These are phyloP conservation scores for Anarrhichthys ocellatus DNA, from an alignment of 2,113 vertebrate species.

Conservation along the genomic window DNA sequence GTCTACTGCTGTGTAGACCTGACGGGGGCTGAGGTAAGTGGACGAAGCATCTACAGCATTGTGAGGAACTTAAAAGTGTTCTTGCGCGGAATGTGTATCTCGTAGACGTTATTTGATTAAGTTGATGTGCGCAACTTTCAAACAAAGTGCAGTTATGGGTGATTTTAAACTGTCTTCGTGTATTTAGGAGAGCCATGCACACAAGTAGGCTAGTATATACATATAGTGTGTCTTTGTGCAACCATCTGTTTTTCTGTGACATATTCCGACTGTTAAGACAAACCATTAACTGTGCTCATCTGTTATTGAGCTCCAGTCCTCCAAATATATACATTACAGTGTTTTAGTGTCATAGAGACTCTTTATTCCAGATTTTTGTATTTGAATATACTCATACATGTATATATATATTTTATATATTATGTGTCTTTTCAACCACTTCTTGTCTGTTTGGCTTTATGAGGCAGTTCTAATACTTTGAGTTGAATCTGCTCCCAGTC, in stretches of 20 bases:
- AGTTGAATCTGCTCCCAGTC: constrained; percentile 19
- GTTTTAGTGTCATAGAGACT: neutral
- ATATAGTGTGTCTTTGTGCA: neutral
- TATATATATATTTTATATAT: neutral
- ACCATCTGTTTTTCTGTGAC: neutral
- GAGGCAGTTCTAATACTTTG: constrained; percentile 7
- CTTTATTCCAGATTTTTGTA: neutral
- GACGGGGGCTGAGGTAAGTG: constrained; percentile 78
- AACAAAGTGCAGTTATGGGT: neutral
- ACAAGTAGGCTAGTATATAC: neutral
- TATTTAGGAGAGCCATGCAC: neutral
- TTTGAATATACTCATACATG: neutral
- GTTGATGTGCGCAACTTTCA: neutral
- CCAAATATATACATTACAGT: neutral
- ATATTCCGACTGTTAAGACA: neutral
- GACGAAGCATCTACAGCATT: neutral
- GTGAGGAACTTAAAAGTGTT: neutral
- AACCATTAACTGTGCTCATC: neutral
- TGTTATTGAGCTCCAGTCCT: neutral
- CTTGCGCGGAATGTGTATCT: neutral
- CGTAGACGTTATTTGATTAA: neutral
- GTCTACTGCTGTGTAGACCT: constrained; percentile 59
- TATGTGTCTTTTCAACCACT: neutral
- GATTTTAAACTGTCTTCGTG: neutral
- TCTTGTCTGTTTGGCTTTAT: neutral